Evolutionary conservation across 2,113 vertebrate genomes (phyloP).

Genomic region (human): DNA sequence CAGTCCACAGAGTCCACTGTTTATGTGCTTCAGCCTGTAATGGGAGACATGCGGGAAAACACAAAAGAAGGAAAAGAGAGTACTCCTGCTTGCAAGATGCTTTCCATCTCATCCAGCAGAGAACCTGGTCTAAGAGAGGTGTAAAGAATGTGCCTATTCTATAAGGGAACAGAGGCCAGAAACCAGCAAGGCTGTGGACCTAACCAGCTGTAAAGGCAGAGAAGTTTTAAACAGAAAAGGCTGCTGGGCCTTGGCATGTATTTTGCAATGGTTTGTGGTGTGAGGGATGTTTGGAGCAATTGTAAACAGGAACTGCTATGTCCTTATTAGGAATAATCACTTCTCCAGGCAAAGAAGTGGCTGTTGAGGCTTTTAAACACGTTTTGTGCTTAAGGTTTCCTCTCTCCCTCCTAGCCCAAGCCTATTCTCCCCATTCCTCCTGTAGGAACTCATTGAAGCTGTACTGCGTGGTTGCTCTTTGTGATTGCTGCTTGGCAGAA

Average conservation of each 20-base stretch:
- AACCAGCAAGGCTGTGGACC: conserved; percentile 8
- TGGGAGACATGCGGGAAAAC: background rate
- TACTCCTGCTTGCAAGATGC: background rate
- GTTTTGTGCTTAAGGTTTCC: background rate
- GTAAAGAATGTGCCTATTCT: background rate
- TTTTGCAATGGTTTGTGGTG: conserved; percentile 53
- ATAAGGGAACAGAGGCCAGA: background rate
- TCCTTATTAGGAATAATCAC: conserved; percentile 62
- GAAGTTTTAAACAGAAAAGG: conserved; percentile 48
- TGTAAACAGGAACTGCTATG: conserved; percentile 56
- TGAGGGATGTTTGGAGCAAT: conserved; percentile 56
- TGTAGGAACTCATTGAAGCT: background rate
- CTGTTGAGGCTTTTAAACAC: conserved; percentile 46
- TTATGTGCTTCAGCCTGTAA: background rate
- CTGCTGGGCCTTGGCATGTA: conserved; percentile 55
- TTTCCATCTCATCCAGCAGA: background rate
- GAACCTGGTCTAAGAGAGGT: background rate
- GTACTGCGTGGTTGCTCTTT: conserved; percentile 19
- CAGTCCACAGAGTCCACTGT: background rate
- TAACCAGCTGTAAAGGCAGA: conserved; percentile 41
- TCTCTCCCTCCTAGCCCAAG: background rate
- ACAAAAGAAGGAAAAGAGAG: background rate
- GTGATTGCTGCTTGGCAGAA: conserved; percentile 66
- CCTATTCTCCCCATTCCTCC: background rate
- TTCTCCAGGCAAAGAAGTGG: conserved; percentile 32